Evolutionary conservation across 92 coral and sea anemone genomes (phyloP), one percentile per base, ranked within the genome.

Genomic region (Desmophyllum pertusum): DNA sequence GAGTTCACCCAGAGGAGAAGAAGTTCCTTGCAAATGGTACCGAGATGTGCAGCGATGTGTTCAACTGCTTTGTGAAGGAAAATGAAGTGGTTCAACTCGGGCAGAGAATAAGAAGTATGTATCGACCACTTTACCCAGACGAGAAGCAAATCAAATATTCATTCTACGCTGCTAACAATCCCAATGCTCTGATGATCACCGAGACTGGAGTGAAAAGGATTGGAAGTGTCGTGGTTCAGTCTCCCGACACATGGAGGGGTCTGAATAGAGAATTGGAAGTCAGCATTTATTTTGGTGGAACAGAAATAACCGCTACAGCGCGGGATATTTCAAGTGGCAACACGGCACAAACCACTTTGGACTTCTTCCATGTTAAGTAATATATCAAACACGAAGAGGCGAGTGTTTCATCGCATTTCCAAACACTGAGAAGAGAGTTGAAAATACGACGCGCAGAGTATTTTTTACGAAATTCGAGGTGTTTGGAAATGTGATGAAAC

Each of bases 201-300:
- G 94, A 91, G 21, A 80, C 88, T 4, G 91, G 77, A 15, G 94
- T 91, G 7, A 89, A 85, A 29, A 67, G 83, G 83, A 80, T 91
- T 55, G 89, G 81, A 25, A 87, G 81, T 3, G 84, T 83, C 23
- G 85, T 86, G 59, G 77, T 73, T 25, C 21, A 41, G 10, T 41
- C 36, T 41, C 91, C 94, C 14, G 91, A 88, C 36, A 59, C 88
- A 18, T 78, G 89, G 81, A 75, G 88, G 73, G 85, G 80, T 38
- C 15, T 48, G 52, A n/a, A 73, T 18, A 74, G 93, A 27, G 76
- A 78, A 43, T 64, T 90, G 23, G 93, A 82, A 43, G 76, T 90
- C 17, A 88, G 87, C 67, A 76, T 90, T 63, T 85, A 87, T 69
- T 90, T 90, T 75, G 93, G 93, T 15, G 91, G 88, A 43, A 90